Evolutionary conservation across 2,888 invertebrate species (phyloP), one percentile per base, ranked within the genome.

Genomic region (Sericinus montela): DNA sequence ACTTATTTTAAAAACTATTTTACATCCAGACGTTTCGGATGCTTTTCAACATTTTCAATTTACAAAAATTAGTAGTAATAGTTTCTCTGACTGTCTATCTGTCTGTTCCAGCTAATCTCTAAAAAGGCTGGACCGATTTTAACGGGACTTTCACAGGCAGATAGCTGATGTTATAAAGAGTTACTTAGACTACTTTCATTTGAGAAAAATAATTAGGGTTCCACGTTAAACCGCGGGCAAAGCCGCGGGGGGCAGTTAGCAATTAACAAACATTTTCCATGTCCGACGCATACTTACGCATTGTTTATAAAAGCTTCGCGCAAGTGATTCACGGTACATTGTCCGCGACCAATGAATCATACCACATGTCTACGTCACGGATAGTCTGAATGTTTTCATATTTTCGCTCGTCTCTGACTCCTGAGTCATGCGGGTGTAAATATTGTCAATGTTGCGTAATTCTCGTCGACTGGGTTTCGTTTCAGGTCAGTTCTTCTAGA

Each of bases 251-350:
- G 4, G 10, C n/a, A 28, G 0, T 10, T n/a, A 13, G 15, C 3
- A 35, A 9, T 35, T 8, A 8, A 1, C 14, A 45, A 45, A 29
- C 16, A 29, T 37, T 29, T 29, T 16, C 16, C 16, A 9, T 25
- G 15, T 37, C 36, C 13, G 28, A 45, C 30, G 37, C 34, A 41
- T 45, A 28, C 2, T n/a, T 28, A 13, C 25, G 9, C 40, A 37
- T 51, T 55, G 49, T 55, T 54, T 55, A 51, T 48, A 53, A 50
- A 49, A 48, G 41, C 19, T 2, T 2, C 41, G 45, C 45, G 14
- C 40, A 48, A 53, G 47, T 65, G 65, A 65, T 55, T 65, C 63
- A 64, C 52, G 50, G 52, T 44, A 48, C 53, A 55, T 57, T 52
- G 60, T 58, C 44, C 48, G 48, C 14, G 8, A 11, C 35, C 28